Percentiles rank a stretch among this genome's conserved stretches.
phyloP scores from a whole-genome alignment of 2,113 vertebrate genomes.

The Archocentrus centrarchus region DNA sequence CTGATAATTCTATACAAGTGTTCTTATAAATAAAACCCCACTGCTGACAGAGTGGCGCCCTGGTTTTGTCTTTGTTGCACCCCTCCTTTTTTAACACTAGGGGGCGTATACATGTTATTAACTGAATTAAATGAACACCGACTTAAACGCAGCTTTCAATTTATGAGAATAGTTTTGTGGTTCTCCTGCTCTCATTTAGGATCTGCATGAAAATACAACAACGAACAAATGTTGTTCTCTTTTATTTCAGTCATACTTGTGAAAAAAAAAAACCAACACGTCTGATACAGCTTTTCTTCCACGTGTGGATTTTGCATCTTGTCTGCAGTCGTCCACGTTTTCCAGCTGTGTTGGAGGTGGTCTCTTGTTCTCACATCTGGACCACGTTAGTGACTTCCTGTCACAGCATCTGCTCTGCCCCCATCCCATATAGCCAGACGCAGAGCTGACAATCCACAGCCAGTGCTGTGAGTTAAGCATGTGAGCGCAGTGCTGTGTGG shows the following conservation, averaged over 20 bases:
- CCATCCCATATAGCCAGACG: slow-evolving; percentile 43
- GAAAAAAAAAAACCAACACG: background rate
- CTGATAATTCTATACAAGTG: background rate
- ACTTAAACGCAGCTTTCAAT: background rate
- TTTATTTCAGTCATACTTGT: background rate
- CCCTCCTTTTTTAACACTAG: slow-evolving; percentile 43
- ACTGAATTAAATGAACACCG: background rate
- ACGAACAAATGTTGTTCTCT: background rate
- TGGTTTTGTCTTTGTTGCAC: slow-evolving; percentile 1
- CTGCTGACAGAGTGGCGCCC: background rate
- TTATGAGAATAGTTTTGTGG: background rate
- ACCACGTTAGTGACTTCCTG: slow-evolving; percentile 82
- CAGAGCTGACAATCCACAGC: slow-evolving; percentile 56
- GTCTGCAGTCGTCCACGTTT: slow-evolving; percentile 49
- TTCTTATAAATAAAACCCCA: slow-evolving; percentile 42
- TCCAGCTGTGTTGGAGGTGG: slow-evolving; percentile 66
- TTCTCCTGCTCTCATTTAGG: background rate
- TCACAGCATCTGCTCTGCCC: slow-evolving; percentile 76
- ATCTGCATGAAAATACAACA: background rate
- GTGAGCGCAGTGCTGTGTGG: slow-evolving; percentile 4
- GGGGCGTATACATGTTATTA: slow-evolving; percentile 22
- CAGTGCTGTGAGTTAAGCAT: slow-evolving; percentile 32
- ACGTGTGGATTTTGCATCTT: background rate
- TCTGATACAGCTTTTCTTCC: background rate
- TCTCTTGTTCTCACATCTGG: slow-evolving; percentile 79